Conservation (phyloP, 2,888 invertebrate species). For the Alsophila aescularia region DNA sequence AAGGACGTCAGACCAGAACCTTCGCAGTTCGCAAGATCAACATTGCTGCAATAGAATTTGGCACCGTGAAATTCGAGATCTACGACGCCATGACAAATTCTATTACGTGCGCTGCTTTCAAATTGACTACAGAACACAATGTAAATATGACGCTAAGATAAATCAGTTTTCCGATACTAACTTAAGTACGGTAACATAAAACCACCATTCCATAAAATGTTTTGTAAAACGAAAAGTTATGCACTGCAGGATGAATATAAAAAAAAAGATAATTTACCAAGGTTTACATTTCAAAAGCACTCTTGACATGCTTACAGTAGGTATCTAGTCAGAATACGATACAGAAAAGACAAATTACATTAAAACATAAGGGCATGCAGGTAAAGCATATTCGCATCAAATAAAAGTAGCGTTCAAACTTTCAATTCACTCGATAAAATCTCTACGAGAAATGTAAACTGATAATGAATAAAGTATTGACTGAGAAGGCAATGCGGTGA, state of each 20-base stretch:
- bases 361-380: constrained; percentile 33
- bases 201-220: no score
- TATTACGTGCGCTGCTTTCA: constrained; percentile 34
- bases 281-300: constrained; percentile 17
- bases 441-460: constrained; percentile 48
- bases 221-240: no score
- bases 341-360: constrained; percentile 11
- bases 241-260: not conserved
- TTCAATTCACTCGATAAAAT: constrained; percentile 47
- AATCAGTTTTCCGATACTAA: no score
- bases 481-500: constrained; percentile 47
- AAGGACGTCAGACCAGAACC: constrained; percentile 43
- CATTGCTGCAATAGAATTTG: constrained; percentile 49
- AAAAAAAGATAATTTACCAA: constrained; percentile 20
- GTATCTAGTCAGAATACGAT: constrained; percentile 17
- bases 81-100: constrained; percentile 30
- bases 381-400: constrained; percentile 33
- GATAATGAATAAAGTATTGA: constrained; percentile 52
- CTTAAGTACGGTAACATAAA: no score
- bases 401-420: constrained; percentile 41
- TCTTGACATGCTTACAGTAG: constrained; percentile 33
- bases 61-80: constrained; percentile 64
- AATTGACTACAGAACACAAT: constrained; percentile 30
- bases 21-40: constrained; percentile 45
- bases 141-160: not conserved